Conservation (phyloP, 2,113 vertebrate species). For the Regulus satrapa region DNA sequence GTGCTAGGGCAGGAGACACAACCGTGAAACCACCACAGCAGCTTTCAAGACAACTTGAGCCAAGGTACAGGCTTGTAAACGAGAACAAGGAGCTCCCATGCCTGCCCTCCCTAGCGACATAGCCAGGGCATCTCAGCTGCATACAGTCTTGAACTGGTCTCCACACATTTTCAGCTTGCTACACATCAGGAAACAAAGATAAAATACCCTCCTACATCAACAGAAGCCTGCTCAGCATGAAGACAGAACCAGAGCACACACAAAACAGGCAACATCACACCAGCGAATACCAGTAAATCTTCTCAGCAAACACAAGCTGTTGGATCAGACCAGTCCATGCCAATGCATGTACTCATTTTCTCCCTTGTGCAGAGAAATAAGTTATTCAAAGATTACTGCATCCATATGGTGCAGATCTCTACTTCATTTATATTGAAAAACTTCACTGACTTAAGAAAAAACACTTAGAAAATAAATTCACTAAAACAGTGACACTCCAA, state of each 20-base stretch:
- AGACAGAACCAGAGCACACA: neutral
- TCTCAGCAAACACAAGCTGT: neutral
- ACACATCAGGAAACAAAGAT: neutral
- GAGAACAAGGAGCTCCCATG: neutral
- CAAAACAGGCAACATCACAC: neutral
- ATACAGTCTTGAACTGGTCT: neutral
- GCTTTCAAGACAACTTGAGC: neutral
- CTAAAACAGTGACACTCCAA: neutral
- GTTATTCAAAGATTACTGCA: neutral
- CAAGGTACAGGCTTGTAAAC: neutral
- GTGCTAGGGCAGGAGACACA: neutral
- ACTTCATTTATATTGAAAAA: neutral
- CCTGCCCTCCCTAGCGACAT: neutral
- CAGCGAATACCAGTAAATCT: neutral
- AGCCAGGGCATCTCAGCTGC: neutral
- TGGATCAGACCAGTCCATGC: neutral
- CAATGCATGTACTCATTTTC: neutral
- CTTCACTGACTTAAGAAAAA: neutral
- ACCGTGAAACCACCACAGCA: neutral
- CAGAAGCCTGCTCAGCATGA: neutral
- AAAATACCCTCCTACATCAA: neutral
- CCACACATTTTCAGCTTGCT: rapidly evolving
- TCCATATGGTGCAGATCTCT: neutral
- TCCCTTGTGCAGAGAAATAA: neutral
- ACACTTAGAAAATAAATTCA: neutral